Evolutionary conservation across 2,888 invertebrate genomes (phyloP).

Genomic region (Hydrotaea cyrtoneurina): DNA sequence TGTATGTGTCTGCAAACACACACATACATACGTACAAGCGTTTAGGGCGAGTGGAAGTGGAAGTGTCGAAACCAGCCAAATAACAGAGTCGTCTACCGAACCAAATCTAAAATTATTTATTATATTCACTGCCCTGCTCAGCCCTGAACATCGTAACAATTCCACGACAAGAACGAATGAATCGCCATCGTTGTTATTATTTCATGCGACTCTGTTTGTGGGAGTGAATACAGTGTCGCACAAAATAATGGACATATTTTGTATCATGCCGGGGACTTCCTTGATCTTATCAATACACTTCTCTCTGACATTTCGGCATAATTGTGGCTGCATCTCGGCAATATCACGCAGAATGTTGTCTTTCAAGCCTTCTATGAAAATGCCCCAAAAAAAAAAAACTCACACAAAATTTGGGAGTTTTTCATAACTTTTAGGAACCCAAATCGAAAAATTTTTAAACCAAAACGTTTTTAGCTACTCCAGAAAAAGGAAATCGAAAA

Average conservation of each 20-base stretch:
- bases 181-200: background rate
- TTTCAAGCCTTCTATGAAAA: no score
- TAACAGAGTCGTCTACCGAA: background rate
- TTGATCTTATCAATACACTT: no score
- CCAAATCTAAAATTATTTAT: conserved; percentile 60
- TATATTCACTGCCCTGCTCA: conserved; percentile 48
- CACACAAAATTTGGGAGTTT: no score
- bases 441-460: no score
- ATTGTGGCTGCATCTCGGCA: no score
- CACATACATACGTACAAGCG: background rate
- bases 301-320: no score
- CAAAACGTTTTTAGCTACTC: no score
- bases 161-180: background rate
- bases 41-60: background rate
- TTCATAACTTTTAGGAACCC: no score
- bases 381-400: no score
- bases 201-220: background rate
- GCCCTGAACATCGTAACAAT: conserved; percentile 47
- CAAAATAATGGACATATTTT: background rate
- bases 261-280: no score
- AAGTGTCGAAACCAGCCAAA: conserved; percentile 5
- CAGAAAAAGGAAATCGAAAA: no score
- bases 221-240: background rate
- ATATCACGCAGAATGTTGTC: no score
- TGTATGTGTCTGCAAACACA: background rate